A percentile compares a stretch with the other conserved stretches of the same genome.
phyloP scores from a whole-genome alignment of 2,797 vertebrate species.

The Phalanger gymnotis region DNA sequence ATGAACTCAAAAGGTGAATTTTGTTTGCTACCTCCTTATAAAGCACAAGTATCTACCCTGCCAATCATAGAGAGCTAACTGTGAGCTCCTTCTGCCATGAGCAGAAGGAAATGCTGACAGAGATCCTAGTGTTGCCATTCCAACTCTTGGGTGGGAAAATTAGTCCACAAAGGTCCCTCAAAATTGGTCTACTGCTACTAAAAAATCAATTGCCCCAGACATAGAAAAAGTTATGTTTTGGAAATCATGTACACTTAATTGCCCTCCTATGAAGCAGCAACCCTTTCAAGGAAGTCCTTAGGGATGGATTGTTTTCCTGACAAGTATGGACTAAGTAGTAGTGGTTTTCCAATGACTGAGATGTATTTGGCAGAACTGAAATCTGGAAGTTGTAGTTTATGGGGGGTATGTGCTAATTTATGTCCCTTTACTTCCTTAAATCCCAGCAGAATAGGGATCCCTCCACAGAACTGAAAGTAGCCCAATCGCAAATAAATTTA shows the following conservation, averaged over 20 bases:
- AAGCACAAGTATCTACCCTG: slow-evolving; percentile 12
- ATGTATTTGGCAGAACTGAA: slow-evolving; percentile 51
- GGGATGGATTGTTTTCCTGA: slow-evolving; percentile 59
- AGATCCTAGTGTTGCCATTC: neutral
- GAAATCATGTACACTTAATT: slow-evolving; percentile 48
- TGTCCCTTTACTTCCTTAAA: slow-evolving; percentile 9
- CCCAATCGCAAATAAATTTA: slow-evolving; percentile 36
- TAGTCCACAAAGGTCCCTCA: slow-evolving; percentile 33
- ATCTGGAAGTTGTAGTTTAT: slow-evolving; percentile 55
- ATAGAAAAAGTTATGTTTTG: slow-evolving; percentile 40
- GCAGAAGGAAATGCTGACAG: slow-evolving; percentile 18
- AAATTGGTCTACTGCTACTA: slow-evolving; percentile 39
- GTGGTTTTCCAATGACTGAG: slow-evolving; percentile 52
- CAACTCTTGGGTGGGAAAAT: slow-evolving; percentile 32
- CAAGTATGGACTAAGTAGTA: slow-evolving; percentile 60
- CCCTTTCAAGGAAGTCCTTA: slow-evolving; percentile 64
- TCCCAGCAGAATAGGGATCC: slow-evolving; percentile 39
- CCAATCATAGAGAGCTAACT: slow-evolving; percentile 29
- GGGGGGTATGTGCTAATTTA: slow-evolving; percentile 28
- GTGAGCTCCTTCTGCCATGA: neutral
- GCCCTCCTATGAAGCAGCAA: slow-evolving; percentile 48
- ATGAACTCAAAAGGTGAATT: neutral
- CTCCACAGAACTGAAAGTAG: slow-evolving; percentile 26
- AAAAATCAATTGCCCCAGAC: slow-evolving; percentile 43
- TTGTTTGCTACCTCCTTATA: slow-evolving; percentile 5